Base-by-base conservation (phyloP, 2,113 vertebrate species). In the Nymphicus hollandicus region DNA sequence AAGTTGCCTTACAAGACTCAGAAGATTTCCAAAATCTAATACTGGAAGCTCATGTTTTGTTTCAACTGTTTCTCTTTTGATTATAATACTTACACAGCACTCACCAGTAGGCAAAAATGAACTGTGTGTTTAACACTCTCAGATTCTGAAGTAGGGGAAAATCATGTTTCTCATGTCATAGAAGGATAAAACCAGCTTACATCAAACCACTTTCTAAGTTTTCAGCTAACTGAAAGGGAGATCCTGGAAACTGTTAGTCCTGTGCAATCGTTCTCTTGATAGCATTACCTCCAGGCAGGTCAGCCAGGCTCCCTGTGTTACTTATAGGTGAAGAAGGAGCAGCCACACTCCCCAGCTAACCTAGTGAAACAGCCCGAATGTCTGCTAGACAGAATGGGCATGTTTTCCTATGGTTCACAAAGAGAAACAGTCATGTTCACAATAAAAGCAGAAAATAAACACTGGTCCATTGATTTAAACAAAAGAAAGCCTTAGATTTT, bases 11-110 rank as follows among this genome's bases (percentile, higher is more conserved):
- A 91, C 50, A 88, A 89, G 86, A 72, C 72, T 84, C 76, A 33
- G 68, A 90, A 96, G 93, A 69, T 71, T 95, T 92, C 18, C 52
- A 92, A 46, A 92, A 85, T 72, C 41, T 63, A 89, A 68, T 44
- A 61, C 23, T 74, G 63, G 50, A 64, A 72, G 64, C 52, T 5
- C 53, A 37, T 27, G 29, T 4, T 64, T 94, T 90, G 35, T 56
- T 81, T 64, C 78, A 63, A 76, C 39, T 76, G 31, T n/a, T 97
- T 89, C 55, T 76, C 53, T 89, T 88, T 73, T 78, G 18, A 74
- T 82, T 73, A 16, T 46, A 83, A 61, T 28, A 64, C 33, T 86
- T 73, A 77, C 31, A 83, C 25, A 78, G 55, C 50, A 84, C 49
- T 85, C 41, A 56, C 18, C 58, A 76, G 77, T 9, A 81, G 37